Percentiles rank a stretch among this genome's conserved stretches.
Evolutionary conservation across 2,113 vertebrate species (phyloP).

Genomic region (Charadrius vociferus): DNA sequence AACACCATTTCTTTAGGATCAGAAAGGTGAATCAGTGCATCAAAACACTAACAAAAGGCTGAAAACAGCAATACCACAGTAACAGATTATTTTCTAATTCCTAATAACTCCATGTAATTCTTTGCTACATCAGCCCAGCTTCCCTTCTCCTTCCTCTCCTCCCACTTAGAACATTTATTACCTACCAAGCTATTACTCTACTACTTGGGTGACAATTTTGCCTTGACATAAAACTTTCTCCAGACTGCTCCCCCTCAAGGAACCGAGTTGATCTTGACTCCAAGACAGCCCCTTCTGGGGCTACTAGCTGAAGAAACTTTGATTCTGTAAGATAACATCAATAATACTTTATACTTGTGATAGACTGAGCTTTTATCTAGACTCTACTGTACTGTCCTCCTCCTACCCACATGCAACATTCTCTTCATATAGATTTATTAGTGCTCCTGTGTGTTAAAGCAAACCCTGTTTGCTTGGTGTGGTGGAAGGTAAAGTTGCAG

Average conservation of each 20-base stretch:
- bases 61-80: neutral
- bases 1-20: neutral
- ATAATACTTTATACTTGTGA: neutral
- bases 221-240: neutral
- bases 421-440: neutral
- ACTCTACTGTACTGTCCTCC: neutral
- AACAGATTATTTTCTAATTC: neutral
- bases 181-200: neutral
- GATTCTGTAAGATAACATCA: neutral
- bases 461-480: neutral
- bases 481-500: neutral
- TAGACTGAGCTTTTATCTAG: neutral
- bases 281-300: neutral
- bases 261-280: neutral
- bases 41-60: neutral
- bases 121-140: neutral
- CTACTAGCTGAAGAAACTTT: neutral
- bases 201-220: neutral
- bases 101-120: neutral
- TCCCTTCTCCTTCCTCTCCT: neutral
- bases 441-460: neutral
- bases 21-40: neutral
- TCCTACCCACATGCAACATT: neutral
- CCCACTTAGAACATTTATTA: neutral
- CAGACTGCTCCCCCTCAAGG: neutral